Evolutionary conservation across 2,113 vertebrate species (phyloP), one percentile per base, ranked within the genome.

Genomic region (Ciconia stormi): DNA sequence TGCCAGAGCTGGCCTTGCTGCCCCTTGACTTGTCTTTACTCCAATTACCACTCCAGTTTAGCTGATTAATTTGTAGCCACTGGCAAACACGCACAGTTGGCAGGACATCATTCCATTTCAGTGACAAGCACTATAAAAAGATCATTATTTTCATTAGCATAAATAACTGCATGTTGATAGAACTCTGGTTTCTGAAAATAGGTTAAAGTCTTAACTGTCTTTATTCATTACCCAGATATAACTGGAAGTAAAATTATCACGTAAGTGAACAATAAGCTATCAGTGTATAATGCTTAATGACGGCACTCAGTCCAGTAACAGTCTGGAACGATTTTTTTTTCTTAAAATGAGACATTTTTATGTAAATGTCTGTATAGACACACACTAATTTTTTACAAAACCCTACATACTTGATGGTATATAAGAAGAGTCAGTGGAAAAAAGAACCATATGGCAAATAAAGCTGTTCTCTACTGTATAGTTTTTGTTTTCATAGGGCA

Each of bases 61-160:
- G 95, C 85, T 97, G 97, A 98, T 98, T 97, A 97, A 98, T 98
- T 97, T 97, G 97, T 98, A 96, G 96, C 97, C 97, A 97, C 93
- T 97, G 96, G 97, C 97, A 97, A 98, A 96, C 96, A 95, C 89
- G 89, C 96, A 91, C 94, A 94, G 87, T 96, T 98, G 97, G 97
- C 97, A 97, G 95, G 97, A 94, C 95, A 96, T 97, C 96, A 95
- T 96, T 97, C 97, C 88, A 40, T 95, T 92, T 87, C 93, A 94
- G 78, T 97, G 97, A 97, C 97, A 98, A 95, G 97, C 92, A 79
- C 96, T 97, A 97, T 97, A 97, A 97, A 97, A 98, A 97, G 96
- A 97, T 97, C 93, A 96, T 97, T 97, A 97, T 96, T 98, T 97
- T 97, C 97, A 98, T 98, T 97, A 98, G 94, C 97, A 97, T 97